phyloP scores from a whole-genome alignment of 2,888 invertebrate genomes.

The Crioceris asparagi region DNA sequence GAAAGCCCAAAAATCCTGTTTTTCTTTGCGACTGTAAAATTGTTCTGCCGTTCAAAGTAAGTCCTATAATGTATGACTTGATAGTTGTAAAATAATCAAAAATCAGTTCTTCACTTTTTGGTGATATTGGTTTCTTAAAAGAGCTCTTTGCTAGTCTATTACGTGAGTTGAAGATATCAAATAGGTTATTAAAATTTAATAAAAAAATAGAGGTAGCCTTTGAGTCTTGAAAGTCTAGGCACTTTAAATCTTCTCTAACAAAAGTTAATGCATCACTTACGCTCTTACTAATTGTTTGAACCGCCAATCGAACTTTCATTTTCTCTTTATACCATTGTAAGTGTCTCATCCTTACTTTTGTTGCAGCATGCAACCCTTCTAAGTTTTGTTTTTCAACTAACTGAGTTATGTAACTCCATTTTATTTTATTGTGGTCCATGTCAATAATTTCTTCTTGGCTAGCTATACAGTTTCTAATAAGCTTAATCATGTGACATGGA shows the following conservation, averaged over 20 bases:
- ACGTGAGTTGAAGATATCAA: conserved; percentile 9
- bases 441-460: conserved; percentile 1
- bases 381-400: conserved; percentile 15
- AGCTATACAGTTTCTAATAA: conserved; percentile 8
- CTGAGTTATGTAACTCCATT: conserved; percentile 9
- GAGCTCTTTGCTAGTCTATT: conserved; percentile 6
- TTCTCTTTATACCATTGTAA: conserved; percentile 10
- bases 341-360: conserved; percentile 4
- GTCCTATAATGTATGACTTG: neutral
- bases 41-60: conserved; percentile 1
- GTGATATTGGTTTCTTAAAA: conserved; percentile 7
- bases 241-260: neutral
- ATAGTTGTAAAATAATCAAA: conserved; percentile 3
- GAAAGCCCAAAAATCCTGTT: conserved; percentile 14
- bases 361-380: conserved; percentile 4
- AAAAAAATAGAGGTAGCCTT: conserved; percentile 7
- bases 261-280: conserved; percentile 5
- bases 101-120: neutral
- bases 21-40: conserved; percentile 5
- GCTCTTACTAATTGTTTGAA: conserved; percentile 17
- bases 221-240: neutral
- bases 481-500: conserved; percentile 13
- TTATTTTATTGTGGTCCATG: conserved; percentile 4
- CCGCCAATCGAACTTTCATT: conserved; percentile 19
- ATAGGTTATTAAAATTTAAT: conserved; percentile 7